A percentile compares a stretch with the other conserved stretches of the same genome.
Conservation (phyloP, 2,888 invertebrate genomes). For the Dugesia japonica region DNA sequence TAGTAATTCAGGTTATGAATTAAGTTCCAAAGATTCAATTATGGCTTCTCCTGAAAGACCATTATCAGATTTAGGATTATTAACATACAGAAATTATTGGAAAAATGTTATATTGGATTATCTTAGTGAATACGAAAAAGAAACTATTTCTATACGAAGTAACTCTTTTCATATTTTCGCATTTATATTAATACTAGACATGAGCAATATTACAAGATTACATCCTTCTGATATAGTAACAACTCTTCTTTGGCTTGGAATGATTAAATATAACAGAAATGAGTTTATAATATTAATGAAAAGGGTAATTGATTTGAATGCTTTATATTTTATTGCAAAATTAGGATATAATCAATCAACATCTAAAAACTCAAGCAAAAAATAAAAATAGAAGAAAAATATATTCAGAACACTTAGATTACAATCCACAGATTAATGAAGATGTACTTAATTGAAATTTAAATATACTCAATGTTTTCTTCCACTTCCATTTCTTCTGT, state of each 20-base stretch:
- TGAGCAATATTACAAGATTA: constrained; percentile 77
- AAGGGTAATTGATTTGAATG: not conserved
- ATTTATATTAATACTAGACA: not conserved
- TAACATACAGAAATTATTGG: constrained; percentile 96
- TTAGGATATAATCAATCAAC: not conserved
- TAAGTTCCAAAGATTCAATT: constrained; percentile 84
- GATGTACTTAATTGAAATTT: not conserved
- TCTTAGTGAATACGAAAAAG: constrained; percentile 70
- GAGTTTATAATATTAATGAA: constrained; percentile 14
- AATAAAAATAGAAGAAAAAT: not conserved
- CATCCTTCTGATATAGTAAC: constrained; percentile 92
- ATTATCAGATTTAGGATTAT: constrained; percentile 81
- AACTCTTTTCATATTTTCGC: not conserved
- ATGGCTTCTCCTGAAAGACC: constrained; percentile 98
- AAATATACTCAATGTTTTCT: too few relatives aligned
- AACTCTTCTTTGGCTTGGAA: constrained; percentile 79
- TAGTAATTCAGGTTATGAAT: constrained; percentile 90
- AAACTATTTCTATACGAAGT: constrained; percentile 69
- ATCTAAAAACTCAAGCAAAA: not conserved
- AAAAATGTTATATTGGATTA: constrained; percentile 81
- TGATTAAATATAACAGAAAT: constrained; percentile 74
- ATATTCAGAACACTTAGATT: constrained; percentile 4
- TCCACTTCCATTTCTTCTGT: too few relatives aligned
- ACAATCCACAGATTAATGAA: constrained; percentile 4
- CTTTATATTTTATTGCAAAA: not conserved